Evolutionary conservation across 37 sponge, comb jelly and placozoan species (phyloP).

Genomic region (Diacarnus erythraeanus): DNA sequence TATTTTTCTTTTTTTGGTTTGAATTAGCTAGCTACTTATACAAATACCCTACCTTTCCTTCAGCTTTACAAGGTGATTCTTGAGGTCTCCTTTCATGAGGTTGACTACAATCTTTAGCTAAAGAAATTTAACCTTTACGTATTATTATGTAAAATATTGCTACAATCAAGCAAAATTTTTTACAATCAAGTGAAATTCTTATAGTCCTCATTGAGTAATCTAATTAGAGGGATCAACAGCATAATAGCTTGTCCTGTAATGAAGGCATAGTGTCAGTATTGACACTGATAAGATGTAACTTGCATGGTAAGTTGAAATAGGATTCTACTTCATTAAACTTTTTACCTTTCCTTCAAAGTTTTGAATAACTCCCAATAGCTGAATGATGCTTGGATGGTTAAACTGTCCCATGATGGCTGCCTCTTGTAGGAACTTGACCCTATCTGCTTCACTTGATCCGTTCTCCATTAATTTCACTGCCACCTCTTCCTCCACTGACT

Average conservation of each 20-base stretch:
- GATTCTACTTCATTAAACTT: background rate
- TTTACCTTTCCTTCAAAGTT: background rate
- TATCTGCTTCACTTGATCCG: slow-evolving; percentile 25
- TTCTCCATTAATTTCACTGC: slow-evolving; percentile 45
- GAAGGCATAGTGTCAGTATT: background rate
- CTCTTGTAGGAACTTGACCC: slow-evolving; percentile 52
- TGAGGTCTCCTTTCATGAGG: slow-evolving; percentile 8
- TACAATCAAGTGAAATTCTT: too few species aligned
- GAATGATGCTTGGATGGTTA: slow-evolving; percentile 40
- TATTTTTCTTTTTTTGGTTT: too few species aligned
- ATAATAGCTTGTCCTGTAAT: too few species aligned
- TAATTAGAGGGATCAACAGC: too few species aligned
- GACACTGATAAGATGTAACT: background rate
- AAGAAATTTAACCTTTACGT: background rate
- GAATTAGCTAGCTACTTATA: background rate
- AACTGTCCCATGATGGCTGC: slow-evolving; percentile 65
- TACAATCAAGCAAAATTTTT: too few species aligned
- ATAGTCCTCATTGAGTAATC: too few species aligned
- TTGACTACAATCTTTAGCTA: slow-evolving; percentile 3
- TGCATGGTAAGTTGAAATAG: background rate
- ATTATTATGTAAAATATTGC: too few species aligned
- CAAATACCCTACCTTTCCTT: background rate
- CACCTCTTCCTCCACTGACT: slow-evolving; percentile 21
- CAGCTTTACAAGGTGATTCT: background rate
- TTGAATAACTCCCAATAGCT: slow-evolving; percentile 22